These are phyloP conservation scores for Muscicapa adusta DNA, from an alignment of 2,113 vertebrate species.

Conservation along the genomic window DNA sequence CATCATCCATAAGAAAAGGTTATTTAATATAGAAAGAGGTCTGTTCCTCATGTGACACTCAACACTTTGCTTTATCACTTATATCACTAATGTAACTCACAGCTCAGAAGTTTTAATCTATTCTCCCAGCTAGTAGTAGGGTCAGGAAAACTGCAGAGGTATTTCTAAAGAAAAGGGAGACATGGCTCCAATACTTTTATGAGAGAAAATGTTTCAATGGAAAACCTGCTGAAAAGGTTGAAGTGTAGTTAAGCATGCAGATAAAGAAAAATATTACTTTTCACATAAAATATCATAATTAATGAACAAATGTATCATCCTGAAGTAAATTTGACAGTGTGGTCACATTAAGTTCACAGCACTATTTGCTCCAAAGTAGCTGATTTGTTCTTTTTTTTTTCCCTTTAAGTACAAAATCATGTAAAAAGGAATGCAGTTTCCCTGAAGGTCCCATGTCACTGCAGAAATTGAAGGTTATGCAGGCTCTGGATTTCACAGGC, in stretches of 20 bases:
- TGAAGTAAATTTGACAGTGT: background rate
- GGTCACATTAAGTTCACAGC: background rate
- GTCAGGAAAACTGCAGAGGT: background rate
- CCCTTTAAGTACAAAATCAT: background rate
- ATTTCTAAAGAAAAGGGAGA: slow-evolving; percentile 15
- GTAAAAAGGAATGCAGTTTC: background rate
- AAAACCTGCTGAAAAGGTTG: background rate
- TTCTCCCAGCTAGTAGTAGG: background rate
- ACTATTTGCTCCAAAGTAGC: background rate
- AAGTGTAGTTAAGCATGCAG: background rate
- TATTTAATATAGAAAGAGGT: background rate
- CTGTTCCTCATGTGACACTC: background rate
- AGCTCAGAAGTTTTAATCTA: background rate
- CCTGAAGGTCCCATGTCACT: background rate
- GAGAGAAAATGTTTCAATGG: background rate
- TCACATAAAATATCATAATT: background rate
- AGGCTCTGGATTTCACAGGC: background rate
- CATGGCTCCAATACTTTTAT: background rate
- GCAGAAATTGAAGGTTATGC: background rate
- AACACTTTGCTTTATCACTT: background rate
- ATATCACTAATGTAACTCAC: background rate
- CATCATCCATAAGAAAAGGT: background rate
- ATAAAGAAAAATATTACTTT: background rate
- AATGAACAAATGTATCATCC: background rate
- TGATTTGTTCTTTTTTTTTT: background rate